Conservation (phyloP, 1,140 invertebrate species). For the Plodia interpunctella region DNA sequence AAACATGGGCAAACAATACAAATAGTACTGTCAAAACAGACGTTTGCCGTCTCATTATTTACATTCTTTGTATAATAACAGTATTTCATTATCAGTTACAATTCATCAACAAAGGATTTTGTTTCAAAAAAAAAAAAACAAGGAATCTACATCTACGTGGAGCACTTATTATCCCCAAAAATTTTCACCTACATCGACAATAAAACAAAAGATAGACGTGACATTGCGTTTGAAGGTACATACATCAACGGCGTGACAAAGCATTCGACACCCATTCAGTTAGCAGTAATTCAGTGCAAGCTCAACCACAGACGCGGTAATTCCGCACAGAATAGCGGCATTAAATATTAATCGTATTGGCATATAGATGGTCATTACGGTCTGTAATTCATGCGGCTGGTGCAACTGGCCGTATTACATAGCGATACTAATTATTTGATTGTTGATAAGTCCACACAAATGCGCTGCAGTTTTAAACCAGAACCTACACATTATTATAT, state of each 20-base stretch:
- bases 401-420: conserved; percentile 33
- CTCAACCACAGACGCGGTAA: conserved; percentile 60
- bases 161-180: no score
- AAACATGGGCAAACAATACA: conserved; percentile 14
- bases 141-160: no score
- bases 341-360: conserved; percentile 72
- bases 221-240: conserved; percentile 14
- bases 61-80: conserved; percentile 5
- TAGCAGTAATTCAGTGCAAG: conserved; percentile 58
- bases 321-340: conserved; percentile 58
- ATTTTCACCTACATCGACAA: background rate
- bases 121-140: no score
- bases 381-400: conserved; percentile 35
- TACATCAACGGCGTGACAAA: conserved; percentile 27
- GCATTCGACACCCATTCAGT: conserved; percentile 42
- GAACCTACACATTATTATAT: background rate
- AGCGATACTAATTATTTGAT: conserved; percentile 47
- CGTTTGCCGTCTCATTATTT: background rate
- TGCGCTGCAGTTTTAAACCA: background rate
- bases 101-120: no score
- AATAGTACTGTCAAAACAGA: background rate
- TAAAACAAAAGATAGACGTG: conserved; percentile 5
- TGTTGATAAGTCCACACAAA: conserved; percentile 20
- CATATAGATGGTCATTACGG: conserved; percentile 61
- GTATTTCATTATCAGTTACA: no score